Percentiles rank a stretch among this genome's conserved stretches.
These are phyloP conservation scores for Microtus ochrogaster DNA, from an alignment of 2,113 vertebrate genomes.

Conservation along the genomic window DNA sequence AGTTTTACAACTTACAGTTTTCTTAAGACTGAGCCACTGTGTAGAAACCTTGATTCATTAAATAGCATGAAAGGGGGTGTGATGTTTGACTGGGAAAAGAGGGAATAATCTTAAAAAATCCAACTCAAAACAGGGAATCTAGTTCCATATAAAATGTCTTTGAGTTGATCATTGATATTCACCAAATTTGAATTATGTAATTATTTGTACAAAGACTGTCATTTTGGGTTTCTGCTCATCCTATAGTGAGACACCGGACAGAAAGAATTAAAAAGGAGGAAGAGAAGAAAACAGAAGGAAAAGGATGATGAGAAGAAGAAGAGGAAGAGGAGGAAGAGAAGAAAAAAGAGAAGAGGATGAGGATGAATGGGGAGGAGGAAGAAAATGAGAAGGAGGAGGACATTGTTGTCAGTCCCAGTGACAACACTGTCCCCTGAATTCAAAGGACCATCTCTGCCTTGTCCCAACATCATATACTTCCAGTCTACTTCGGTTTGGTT, in stretches of 20 bases:
- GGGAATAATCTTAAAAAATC: not conserved
- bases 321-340: not conserved
- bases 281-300: not conserved
- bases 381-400: not conserved
- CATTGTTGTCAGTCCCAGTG: not conserved
- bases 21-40: not conserved
- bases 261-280: not conserved
- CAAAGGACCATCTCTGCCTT: too few species aligned
- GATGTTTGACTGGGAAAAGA: not conserved
- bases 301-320: not conserved
- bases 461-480: not conserved
- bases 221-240: not conserved
- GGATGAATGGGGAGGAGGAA: not conserved
- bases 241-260: not conserved
- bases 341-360: not conserved
- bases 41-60: not conserved
- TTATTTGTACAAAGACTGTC: not conserved
- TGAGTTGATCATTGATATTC: not conserved
- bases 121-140: not conserved
- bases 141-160: not conserved
- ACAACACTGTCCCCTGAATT: not conserved
- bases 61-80: not conserved
- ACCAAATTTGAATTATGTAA: not conserved
- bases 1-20: conserved; percentile 34
- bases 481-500: accelerated